Evolutionary conservation across 23 tunicate genomes (phyloP).

Genomic region (Trididemnum miniatum): DNA sequence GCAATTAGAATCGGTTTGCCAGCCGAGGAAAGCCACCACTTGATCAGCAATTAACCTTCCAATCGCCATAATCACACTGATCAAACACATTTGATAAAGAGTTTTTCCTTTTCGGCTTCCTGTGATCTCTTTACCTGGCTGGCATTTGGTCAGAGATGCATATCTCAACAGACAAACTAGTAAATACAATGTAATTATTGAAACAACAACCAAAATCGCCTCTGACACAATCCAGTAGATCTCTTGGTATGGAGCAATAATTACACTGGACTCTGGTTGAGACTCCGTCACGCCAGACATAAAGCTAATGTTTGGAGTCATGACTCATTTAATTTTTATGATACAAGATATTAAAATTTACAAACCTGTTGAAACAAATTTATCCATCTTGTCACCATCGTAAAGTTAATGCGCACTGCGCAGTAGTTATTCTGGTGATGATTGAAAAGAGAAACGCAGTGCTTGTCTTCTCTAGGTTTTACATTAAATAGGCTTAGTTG

Average conservation of each 20-base stretch:
- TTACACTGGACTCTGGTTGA: too few species aligned
- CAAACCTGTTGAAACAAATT: too few species aligned
- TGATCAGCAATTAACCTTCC: slow-evolving; percentile 64
- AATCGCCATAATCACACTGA: slow-evolving; percentile 68
- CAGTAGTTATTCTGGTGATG: too few species aligned
- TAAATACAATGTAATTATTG: slow-evolving; percentile 56
- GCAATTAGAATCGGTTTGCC: slow-evolving; percentile 51
- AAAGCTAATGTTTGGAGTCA: too few species aligned
- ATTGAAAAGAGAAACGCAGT: too few species aligned
- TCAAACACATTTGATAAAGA: slow-evolving; percentile 59
- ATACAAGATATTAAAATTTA: too few species aligned
- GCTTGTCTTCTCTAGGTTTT: too few species aligned
- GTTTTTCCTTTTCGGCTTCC: slow-evolving; percentile 69
- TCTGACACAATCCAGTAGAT: slow-evolving; percentile 75
- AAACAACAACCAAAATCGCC: slow-evolving; percentile 29
- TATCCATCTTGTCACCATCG: too few species aligned
- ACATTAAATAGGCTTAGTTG: too few species aligned
- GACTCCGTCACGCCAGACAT: too few species aligned
- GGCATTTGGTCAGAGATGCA: slow-evolving; percentile 56
- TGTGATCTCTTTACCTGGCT: slow-evolving; percentile 72
- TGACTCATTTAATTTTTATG: too few species aligned
- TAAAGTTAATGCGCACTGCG: too few species aligned
- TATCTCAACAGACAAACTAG: slow-evolving; percentile 64
- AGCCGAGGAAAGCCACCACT: slow-evolving; percentile 66
- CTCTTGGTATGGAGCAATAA: slow-evolving; percentile 33